Evolutionary conservation across 2,888 invertebrate genomes (phyloP).

Genomic region (Phrixothrix hirtus): DNA sequence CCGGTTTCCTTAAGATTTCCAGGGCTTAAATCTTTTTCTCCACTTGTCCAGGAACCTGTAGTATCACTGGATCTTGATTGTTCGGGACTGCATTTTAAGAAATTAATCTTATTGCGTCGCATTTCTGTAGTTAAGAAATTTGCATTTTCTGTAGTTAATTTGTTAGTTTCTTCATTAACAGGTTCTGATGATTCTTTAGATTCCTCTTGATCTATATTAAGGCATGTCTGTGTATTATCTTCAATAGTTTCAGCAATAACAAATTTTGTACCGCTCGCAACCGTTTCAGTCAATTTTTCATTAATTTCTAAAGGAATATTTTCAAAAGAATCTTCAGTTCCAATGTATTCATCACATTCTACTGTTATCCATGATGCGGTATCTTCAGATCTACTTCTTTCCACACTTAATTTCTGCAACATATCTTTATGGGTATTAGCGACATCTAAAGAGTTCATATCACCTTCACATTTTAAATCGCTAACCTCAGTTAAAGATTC

Average conservation of each 20-base stretch:
- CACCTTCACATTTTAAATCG: slow-evolving; percentile 60
- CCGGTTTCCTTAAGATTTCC: slow-evolving; percentile 65
- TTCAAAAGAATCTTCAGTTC: slow-evolving; percentile 65
- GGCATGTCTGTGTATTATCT: too few species aligned
- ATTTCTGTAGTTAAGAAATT: slow-evolving; percentile 56
- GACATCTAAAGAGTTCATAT: slow-evolving; percentile 59
- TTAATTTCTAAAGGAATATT: slow-evolving; percentile 47
- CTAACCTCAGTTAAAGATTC: slow-evolving; percentile 71
- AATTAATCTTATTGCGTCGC: slow-evolving; percentile 58
- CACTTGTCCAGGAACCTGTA: slow-evolving; percentile 75
- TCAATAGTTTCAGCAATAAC: too few species aligned
- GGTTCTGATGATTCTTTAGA: slow-evolving; percentile 12
- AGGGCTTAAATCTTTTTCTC: slow-evolving; percentile 72
- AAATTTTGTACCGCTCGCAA: too few species aligned
- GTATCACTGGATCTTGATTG: slow-evolving; percentile 79
- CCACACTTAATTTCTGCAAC: slow-evolving; percentile 55
- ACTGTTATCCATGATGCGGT: slow-evolving; percentile 70
- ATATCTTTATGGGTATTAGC: slow-evolving; percentile 58
- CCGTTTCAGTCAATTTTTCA: slow-evolving; percentile 39
- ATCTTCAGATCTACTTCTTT: slow-evolving; percentile 67
- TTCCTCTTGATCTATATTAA: slow-evolving; percentile 2
- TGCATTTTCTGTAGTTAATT: slow-evolving; percentile 33
- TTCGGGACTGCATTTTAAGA: slow-evolving; percentile 71
- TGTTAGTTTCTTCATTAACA: slow-evolving; percentile 29
- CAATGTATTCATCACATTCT: slow-evolving; percentile 69